Evolutionary conservation across 2,113 vertebrate genomes (phyloP), one percentile per base, ranked within the genome.

Genomic region (Tricholaema leucomelas): DNA sequence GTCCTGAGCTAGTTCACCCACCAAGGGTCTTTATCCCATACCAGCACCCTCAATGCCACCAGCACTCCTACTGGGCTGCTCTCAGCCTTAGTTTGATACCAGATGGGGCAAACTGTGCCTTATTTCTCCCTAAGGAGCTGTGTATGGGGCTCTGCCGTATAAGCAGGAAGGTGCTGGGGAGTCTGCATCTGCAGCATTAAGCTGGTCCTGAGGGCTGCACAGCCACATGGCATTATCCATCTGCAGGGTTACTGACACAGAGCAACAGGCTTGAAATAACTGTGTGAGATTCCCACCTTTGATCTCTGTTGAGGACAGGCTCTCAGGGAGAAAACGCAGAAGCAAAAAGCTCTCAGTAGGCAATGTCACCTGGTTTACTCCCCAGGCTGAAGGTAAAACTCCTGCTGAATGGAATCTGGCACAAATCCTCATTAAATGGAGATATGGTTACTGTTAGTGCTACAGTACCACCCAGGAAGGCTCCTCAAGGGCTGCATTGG

Each of bases 11-110:
- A n/a, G 0, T 73, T 63, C 4, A 2, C 23, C 9, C 40, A 11
- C 19, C 3, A 3, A n/a, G 27, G 48, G 16, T 56, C n/a, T 74
- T 88, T 42, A 58, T 65, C 10, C 18, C 21, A 9, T 2, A 7
- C 21, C 63, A 56, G 3, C 3, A 6, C 31, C 50, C 48, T 78
- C 5, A 2, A 42, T 59, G 61, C 28, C 0, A 0, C 33, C 2
- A 1, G 36, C 1, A 4, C 13, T 82, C 15, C n/a, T 2, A 4
- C 44, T 76, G 1, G 7, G 69, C 64, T 73, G 63, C 56, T 86
- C 42, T 21, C 42, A 64, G 73, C 10, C 21, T 13, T 52, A 7
- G 16, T 31, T 63, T 60, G 46, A 23, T 81, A 86, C 56, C 23
- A 31, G 24, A 16, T 5, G 21, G 42, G 58, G 66, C 72, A 59